Base-by-base conservation (phyloP, 1,140 invertebrate genomes). In the Lepidurus couesii region DNA sequence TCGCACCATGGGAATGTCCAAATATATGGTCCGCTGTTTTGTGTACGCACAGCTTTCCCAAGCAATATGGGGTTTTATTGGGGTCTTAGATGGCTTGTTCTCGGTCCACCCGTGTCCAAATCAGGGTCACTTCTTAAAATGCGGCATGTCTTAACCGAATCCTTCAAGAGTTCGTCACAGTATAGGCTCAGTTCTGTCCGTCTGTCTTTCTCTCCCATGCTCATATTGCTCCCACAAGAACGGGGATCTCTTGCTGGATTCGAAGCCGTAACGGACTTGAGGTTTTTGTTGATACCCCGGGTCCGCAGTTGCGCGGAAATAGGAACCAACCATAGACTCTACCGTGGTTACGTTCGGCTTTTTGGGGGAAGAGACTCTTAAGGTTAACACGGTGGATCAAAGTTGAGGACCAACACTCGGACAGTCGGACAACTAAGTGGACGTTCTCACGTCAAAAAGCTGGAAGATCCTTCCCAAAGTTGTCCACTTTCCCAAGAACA, bases 1-100 rank as follows among this genome's bases (percentile, higher is more conserved):
- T 65, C 53, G 53, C 53, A 65, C 53, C 53, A 65, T 65, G 53
- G 53, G 53, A 65, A 65, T 65, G 53, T 21, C 53, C 53, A 65
- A 65, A 65, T 65, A 65, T 65, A 65, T 65, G 53, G 53, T 65
- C 53, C 53, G 53, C 34, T 34, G 34, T 34, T 34, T 34, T 34
- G 34, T 34, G 34, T 34, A 34, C 3, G 34, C 53, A 65, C 16
- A 65, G 53, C 53, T 65, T 65, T 65, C 53, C 53, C 53, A 65
- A 65, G 53, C 53, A 65, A 65, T 65, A 65, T 65, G 53, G 53
- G 53, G 53, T 65, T 65, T 65, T 65, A 65, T 65, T 65, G 53
- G 53, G 53, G 53, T 65, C 53, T 65, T 34, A 13, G 21, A 65
- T 21, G 53, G 53, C 53, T 65, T 65, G 53, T 65, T 65, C 53